Conservation (phyloP, 2,113 vertebrate genomes). For the Sarotherodon lohbergeri region DNA sequence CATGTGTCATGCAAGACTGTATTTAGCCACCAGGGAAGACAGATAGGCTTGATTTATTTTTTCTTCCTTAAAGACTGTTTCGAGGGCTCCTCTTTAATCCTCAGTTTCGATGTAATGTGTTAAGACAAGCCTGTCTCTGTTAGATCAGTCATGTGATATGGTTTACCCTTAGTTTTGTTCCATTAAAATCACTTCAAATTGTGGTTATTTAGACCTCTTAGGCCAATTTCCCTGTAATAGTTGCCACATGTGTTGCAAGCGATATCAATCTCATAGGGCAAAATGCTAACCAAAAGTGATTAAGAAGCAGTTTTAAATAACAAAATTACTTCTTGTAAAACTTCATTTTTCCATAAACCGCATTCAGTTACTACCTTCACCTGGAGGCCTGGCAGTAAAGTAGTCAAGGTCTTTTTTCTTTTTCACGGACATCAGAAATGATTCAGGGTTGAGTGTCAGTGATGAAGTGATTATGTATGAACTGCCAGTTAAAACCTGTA, state of each 20-base stretch:
- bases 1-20: neutral
- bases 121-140: constrained; percentile 16
- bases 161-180: constrained; percentile 27
- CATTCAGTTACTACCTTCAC: constrained; percentile 4
- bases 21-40: neutral
- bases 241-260: constrained; percentile 48
- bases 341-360: constrained; percentile 3
- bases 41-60: neutral
- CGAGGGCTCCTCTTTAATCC: constrained; percentile 12
- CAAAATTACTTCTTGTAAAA: constrained; percentile 44
- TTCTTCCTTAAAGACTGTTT: neutral
- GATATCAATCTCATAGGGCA: constrained; percentile 52
- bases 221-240: constrained; percentile 38
- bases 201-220: constrained; percentile 45
- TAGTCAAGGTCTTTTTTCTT: neutral
- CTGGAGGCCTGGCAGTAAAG: neutral
- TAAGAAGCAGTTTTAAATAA: constrained; percentile 26
- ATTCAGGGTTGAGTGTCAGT: neutral
- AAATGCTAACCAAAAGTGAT: constrained; percentile 17
- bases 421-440: neutral
- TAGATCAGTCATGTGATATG: neutral
- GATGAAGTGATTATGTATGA: neutral
- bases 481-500: neutral
- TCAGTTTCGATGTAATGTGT: constrained; percentile 4
- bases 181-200: constrained; percentile 45